A percentile compares a stretch with the other conserved stretches of the same genome.
Evolutionary conservation across 2,888 invertebrate species (phyloP).

Genomic region (Agriopis leucophaearia): DNA sequence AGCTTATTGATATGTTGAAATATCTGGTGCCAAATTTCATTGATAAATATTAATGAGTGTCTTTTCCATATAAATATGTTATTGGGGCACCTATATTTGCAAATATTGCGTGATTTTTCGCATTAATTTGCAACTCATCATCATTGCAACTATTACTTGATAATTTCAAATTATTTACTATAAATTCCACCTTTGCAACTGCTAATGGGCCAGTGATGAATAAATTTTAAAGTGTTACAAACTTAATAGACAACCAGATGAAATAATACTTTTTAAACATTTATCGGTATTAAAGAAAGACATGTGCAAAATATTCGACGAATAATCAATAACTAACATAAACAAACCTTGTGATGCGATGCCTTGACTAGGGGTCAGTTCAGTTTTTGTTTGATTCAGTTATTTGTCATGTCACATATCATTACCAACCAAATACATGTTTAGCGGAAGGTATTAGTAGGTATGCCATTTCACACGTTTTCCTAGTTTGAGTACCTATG

Average conservation of each 20-base stretch:
- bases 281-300: slow-evolving; percentile 2
- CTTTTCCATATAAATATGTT: not conserved
- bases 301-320: not conserved
- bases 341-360: slow-evolving; percentile 28
- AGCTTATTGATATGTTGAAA: not conserved
- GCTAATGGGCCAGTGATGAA: slow-evolving; percentile 14
- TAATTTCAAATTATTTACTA: slow-evolving; percentile 1
- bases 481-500: too few species aligned
- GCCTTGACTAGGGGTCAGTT: slow-evolving; percentile 18
- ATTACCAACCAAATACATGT: too few species aligned
- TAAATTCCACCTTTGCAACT: slow-evolving; percentile 6
- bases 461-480: too few species aligned
- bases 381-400: too few species aligned
- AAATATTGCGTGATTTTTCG: not conserved
- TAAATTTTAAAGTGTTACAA: not conserved
- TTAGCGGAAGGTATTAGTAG: too few species aligned
- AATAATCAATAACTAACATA: slow-evolving; percentile 14
- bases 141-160: slow-evolving; percentile 8
- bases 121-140: slow-evolving; percentile 11
- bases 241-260: too few species aligned
- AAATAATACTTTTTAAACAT: not conserved
- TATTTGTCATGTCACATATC: too few species aligned
- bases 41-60: slow-evolving; percentile 3
- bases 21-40: slow-evolving; percentile 15
- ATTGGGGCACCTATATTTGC: not conserved